Percentiles rank a stretch among this genome's conserved stretches.
These are phyloP conservation scores for Hapalemur alaotrensis DNA, from an alignment of 2,797 vertebrate species.

Conservation along the genomic window DNA sequence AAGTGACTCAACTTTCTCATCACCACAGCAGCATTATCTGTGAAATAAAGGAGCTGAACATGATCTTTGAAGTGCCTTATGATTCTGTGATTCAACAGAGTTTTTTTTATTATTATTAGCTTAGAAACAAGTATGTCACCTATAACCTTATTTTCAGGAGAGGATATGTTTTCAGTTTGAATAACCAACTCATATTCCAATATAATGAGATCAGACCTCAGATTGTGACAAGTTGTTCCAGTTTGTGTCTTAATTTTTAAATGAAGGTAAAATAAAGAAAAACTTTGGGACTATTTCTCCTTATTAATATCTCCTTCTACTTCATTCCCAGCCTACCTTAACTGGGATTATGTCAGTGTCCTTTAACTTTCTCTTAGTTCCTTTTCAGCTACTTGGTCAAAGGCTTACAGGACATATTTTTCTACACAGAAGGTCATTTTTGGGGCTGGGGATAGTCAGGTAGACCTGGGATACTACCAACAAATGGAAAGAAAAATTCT, in stretches of 20 bases:
- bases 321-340: neutral
- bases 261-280: neutral
- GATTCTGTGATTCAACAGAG: neutral
- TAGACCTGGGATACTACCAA: neutral
- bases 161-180: constrained; percentile 18
- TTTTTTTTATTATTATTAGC: neutral
- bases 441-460: neutral
- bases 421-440: neutral
- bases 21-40: neutral
- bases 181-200: neutral
- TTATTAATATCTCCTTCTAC: neutral
- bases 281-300: neutral
- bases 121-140: neutral
- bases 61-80: neutral
- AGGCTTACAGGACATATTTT: neutral
- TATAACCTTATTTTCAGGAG: neutral
- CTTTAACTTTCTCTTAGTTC: neutral
- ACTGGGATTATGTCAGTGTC: neutral
- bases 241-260: neutral
- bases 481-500: neutral
- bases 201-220: neutral
- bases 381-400: neutral
- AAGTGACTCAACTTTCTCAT: neutral
- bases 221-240: neutral
- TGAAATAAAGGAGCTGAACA: neutral